Evolutionary conservation across 2,888 invertebrate genomes (phyloP), one percentile per base, ranked within the genome.

Genomic region (Ectropis crepuscularia): DNA sequence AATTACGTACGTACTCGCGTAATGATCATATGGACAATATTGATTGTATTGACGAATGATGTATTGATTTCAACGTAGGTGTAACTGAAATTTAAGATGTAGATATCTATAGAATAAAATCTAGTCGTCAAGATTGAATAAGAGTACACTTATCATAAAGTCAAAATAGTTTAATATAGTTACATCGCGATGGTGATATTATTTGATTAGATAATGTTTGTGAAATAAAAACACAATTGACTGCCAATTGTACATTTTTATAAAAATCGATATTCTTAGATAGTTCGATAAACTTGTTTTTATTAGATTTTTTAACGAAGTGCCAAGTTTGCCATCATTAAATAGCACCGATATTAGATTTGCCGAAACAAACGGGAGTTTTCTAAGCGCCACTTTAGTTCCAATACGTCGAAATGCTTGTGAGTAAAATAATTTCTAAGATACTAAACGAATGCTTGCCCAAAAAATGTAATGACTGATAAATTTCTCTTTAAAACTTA

Each of bases 201-300:
- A 82, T 89, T 89, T 87, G 82, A 85, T 76, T 91, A 89, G 86
- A 81, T 84, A 72, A 80, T 83, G 84, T 83, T 87, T 82, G 80
- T 86, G 82, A 74, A 83, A 79, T 68, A 82, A 80, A 64, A 54
- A 61, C 64, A 87, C 90, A 91, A 89, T 91, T 91, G 90, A 92
- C 92, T 92, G 92, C 92, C 92, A 92, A 91, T 92, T 91, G 92
- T 88, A 89, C 80, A 86, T 88, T 88, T 91, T 92, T 90, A 88
- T 88, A 89, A 87, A 79, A 81, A 74, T 65, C 64, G 60, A 82
- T 90, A 90, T 87, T 88, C 83, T 88, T 89, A 92, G 88, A 86
- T 91, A 90, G 89, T 85, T 87, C 82, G 83, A 82, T 87, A 86
- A 74, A 71, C 85, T 81, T 87, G 88, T 82, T 85, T 91, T 90